Base-by-base conservation (phyloP, 2,797 vertebrate genomes). In the Pygocentrus nattereri region DNA sequence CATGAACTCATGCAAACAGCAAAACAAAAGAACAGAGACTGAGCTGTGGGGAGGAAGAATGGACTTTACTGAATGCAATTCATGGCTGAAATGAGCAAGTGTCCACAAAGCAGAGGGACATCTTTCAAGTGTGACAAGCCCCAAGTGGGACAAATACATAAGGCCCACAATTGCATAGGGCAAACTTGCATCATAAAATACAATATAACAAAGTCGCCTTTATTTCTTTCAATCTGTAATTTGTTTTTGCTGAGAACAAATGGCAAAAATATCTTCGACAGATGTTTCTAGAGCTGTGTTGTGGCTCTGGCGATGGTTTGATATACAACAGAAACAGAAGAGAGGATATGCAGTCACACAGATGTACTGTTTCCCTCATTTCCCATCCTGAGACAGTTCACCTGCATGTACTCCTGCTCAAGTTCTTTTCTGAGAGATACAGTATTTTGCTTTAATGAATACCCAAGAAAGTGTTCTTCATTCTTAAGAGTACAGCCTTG, bases 391-490 rank as follows among this genome's bases (percentile, higher is more conserved):
- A 54, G 30, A 31, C 50, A 34, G 27, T 21, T 54, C 50, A 72
- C 16, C 25, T 71, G 44, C 23, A 25, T n/a, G 23, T 27, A 50
- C 44, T 72, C 70, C 15, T 31, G 11, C 49, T 15, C 6, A 16
- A 72, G 18, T 4, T 52, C 27, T 31, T 72, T 49, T 70, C 34
- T 44, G 5, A 67, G 15, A 4, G 41, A 11, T 50, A 52, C 47
- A n/a, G n/a, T n/a, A n/a, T 52, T 52, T 71, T 31, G 23, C 18
- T 54, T n/a, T 30, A 54, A 30, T 12, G 21, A n/a, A 72, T 72
- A n/a, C 50, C n/a, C 27, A 34, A 54, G 64, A 54, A 52, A 52
- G 49, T 72, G 27, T 72, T 50, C 50, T 49, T 70, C 23, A 70
- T 50, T 50, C 13, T 3, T 27, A 25, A 27, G n/a, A 23, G n/a